phyloP scores from a whole-genome alignment of 2,113 vertebrate genomes.

The Thryonomys swinderianus region DNA sequence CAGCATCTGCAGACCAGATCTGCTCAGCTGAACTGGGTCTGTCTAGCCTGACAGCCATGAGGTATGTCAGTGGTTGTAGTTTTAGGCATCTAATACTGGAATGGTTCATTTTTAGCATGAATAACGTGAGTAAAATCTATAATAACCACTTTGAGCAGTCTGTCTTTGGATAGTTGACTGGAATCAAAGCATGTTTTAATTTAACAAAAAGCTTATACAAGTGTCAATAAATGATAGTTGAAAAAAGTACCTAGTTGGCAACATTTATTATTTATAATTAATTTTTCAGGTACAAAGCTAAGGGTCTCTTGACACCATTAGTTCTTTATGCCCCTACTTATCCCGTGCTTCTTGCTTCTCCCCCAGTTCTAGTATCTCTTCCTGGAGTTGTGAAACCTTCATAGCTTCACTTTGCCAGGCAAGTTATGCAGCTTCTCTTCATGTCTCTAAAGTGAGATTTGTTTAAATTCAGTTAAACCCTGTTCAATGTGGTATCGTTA shows the following conservation, averaged over 20 bases:
- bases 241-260: neutral
- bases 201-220: neutral
- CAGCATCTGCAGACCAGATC: neutral
- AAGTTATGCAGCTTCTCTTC: neutral
- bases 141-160: neutral
- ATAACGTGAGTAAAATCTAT: neutral
- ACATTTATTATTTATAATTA: neutral
- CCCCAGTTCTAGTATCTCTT: neutral
- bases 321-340: neutral
- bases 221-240: neutral
- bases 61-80: neutral
- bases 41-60: neutral
- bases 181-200: neutral
- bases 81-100: neutral
- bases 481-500: neutral
- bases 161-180: neutral
- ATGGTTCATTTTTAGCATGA: neutral
- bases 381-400: neutral
- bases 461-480: neutral
- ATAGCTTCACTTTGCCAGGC: neutral
- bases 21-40: neutral
- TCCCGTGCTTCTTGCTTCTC: too few relatives aligned
- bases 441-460: neutral
- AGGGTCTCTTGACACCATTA: neutral
- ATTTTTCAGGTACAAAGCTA: neutral